phyloP scores from a whole-genome alignment of 2,888 invertebrate genomes.

The Arge pagana region DNA sequence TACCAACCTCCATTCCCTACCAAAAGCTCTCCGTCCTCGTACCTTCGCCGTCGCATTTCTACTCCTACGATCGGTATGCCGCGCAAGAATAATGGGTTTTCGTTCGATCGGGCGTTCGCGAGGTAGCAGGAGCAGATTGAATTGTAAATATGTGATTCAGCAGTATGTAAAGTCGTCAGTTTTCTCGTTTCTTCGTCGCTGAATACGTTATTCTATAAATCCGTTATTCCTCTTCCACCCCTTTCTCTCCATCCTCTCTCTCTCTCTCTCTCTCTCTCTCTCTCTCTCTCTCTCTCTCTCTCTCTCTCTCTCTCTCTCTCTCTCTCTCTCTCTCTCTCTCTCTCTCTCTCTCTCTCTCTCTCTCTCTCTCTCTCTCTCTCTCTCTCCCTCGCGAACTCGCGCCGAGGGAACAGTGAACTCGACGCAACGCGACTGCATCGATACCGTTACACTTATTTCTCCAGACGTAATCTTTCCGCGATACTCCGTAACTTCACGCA shows the following conservation, averaged over 20 bases:
- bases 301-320: constrained; percentile 25
- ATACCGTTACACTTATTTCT: too few relatives aligned
- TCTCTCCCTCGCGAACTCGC: too few relatives aligned
- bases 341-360: too few relatives aligned
- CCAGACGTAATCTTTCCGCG: too few relatives aligned
- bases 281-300: constrained; percentile 13
- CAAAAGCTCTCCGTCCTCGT: not conserved
- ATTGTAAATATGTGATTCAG: constrained; percentile 52
- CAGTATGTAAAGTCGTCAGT: constrained; percentile 49
- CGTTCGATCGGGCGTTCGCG: constrained; percentile 41
- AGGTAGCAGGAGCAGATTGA: constrained; percentile 41
- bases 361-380: too few relatives aligned
- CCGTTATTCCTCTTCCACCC: constrained; percentile 9
- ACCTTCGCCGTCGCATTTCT: not conserved
- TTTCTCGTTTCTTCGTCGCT: constrained; percentile 16
- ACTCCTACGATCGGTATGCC: not conserved
- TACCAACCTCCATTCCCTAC: not conserved
- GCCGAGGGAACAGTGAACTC: too few relatives aligned
- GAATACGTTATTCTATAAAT: constrained; percentile 20
- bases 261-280: not conserved
- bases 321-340: constrained; percentile 18
- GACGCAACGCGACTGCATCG: too few relatives aligned
- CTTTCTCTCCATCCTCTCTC: not conserved
- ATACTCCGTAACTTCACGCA: too few relatives aligned
- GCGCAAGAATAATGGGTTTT: constrained; percentile 49